Conservation (phyloP, 2,888 invertebrate genomes). For the Eutolmus rufibarbis region DNA sequence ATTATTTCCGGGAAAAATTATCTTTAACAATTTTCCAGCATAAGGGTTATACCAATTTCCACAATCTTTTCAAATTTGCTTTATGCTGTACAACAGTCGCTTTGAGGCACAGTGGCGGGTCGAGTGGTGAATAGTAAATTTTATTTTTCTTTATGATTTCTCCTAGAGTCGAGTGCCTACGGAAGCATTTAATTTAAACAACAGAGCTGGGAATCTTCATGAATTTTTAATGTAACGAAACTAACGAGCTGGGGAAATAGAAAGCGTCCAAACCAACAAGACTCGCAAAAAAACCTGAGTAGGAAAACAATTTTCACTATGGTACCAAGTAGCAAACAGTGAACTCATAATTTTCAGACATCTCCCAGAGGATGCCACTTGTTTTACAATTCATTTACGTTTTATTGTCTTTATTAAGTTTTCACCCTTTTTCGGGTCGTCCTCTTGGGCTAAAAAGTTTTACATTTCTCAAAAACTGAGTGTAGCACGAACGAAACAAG, state of each 20-base stretch:
- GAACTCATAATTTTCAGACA: not conserved
- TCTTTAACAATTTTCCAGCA: not conserved
- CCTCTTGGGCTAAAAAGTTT: not conserved
- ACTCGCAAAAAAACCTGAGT: not conserved
- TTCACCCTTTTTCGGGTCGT: not conserved
- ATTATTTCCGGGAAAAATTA: not conserved
- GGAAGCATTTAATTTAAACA: not conserved
- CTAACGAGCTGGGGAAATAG: not conserved
- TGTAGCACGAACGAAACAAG: not conserved
- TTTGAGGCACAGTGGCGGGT: not conserved
- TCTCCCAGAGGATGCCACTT: not conserved
- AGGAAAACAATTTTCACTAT: not conserved
- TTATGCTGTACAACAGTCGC: not conserved
- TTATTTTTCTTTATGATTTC: not conserved
- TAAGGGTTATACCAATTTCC: not conserved
- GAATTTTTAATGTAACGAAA: not conserved
- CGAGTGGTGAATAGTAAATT: not conserved
- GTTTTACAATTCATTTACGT: not conserved
- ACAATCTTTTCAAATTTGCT: not conserved
- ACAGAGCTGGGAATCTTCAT: not conserved
- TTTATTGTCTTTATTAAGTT: not conserved
- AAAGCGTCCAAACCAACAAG: not conserved
- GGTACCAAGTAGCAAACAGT: not conserved
- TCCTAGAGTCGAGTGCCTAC: not conserved
- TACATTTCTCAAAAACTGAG: not conserved